Evolutionary conservation across 1,140 invertebrate genomes (phyloP).

Genomic region (Agrilus planipennis): DNA sequence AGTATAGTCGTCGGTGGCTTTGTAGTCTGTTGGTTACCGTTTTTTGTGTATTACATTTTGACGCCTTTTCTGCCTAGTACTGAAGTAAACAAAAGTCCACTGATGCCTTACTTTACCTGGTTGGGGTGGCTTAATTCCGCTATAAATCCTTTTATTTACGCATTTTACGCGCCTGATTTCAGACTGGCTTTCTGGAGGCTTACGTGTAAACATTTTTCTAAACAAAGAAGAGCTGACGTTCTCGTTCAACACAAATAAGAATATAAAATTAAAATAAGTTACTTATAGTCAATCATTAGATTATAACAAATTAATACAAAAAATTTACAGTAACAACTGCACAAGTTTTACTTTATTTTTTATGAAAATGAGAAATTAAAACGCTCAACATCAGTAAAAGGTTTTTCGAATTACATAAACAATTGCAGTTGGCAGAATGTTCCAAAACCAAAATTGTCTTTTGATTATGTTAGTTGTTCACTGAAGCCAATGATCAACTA

Average conservation of each 20-base stretch:
- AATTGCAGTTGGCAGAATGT: too few species aligned
- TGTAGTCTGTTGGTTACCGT: constrained; percentile 80
- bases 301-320: too few species aligned
- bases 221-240: constrained; percentile 22
- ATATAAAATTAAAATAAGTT: too few species aligned
- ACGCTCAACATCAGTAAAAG: too few species aligned
- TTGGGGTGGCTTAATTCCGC: constrained; percentile 87
- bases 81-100: constrained; percentile 44
- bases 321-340: too few species aligned
- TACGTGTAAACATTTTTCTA: constrained; percentile 42
- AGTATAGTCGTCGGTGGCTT: constrained; percentile 87
- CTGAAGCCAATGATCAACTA: too few species aligned
- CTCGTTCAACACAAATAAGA: constrained; percentile 31
- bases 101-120: constrained; percentile 80
- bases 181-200: constrained; percentile 71
- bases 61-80: constrained; percentile 54
- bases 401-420: too few species aligned
- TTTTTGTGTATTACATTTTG: constrained; percentile 76
- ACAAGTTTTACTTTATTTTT: too few species aligned
- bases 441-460: too few species aligned
- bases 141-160: constrained; percentile 80
- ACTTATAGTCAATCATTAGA: too few species aligned
- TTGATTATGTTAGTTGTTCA: too few species aligned
- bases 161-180: constrained; percentile 77
- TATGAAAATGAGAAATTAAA: too few species aligned